Percentiles rank a stretch among this genome's conserved stretches.
Evolutionary conservation across 1,140 invertebrate species (phyloP).

Genomic region (Gryllus bimaculatus): DNA sequence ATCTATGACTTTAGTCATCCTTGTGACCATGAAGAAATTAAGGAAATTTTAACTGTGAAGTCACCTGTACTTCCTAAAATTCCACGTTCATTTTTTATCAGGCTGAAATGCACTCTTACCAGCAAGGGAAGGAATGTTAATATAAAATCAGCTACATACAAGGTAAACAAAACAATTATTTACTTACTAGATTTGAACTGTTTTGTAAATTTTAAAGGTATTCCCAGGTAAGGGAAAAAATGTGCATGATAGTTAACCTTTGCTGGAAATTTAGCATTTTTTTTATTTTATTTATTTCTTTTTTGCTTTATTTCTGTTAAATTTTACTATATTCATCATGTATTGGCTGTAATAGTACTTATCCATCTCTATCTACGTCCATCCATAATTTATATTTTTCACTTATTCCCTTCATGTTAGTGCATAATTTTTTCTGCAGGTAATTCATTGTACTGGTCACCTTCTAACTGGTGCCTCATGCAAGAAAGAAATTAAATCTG

Average conservation of each 20-base stretch:
- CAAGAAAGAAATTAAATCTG: conserved; percentile 17
- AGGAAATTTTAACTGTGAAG: conserved; percentile 59
- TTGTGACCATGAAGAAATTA: conserved; percentile 88
- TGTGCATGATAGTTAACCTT: neutral
- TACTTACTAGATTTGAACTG: no score
- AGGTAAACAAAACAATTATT: conserved; percentile 46
- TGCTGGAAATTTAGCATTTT: neutral
- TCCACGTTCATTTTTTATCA: conserved; percentile 58
- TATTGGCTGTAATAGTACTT: no score
- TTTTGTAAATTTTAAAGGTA: no score
- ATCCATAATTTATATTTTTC: no score
- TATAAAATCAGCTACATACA: conserved; percentile 85
- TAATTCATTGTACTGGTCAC: conserved; percentile 78
- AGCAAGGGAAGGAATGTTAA: conserved; percentile 84
- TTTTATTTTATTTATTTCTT: neutral
- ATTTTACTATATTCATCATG: no score
- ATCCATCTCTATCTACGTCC: no score
- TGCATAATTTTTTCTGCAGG: conserved; percentile 44
- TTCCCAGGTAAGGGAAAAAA: neutral
- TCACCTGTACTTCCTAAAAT: conserved; percentile 31
- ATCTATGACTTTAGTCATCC: conserved; percentile 90
- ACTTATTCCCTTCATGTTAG: neutral
- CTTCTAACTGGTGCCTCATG: conserved; percentile 13
- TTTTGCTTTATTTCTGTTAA: no score
- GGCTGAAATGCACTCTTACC: conserved; percentile 86